Evolutionary conservation across 2,888 invertebrate species (phyloP).

Genomic region (Thymelicus acteon): DNA sequence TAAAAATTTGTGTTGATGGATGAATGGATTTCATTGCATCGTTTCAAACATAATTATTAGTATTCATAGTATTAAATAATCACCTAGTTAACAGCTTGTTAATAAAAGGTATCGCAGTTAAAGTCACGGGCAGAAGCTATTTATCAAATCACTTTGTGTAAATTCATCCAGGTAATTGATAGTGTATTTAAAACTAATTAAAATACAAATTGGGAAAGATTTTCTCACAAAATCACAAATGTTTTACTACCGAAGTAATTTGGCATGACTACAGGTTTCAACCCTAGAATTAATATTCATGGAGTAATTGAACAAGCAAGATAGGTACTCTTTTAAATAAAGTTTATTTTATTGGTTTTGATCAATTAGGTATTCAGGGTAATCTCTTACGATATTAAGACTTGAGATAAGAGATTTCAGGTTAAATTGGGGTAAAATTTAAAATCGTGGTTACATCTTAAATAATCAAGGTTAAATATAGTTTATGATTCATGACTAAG

Average conservation of each 20-base stretch:
- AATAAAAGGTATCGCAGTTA: no score
- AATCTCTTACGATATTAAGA: slow-evolving; percentile 26
- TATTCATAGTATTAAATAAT: no score
- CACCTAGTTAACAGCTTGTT: no score
- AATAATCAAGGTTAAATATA: not conserved
- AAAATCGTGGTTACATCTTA: not conserved
- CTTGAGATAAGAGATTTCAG: not conserved
- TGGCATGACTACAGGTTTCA: not conserved
- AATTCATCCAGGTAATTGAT: no score
- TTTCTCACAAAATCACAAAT: not conserved
- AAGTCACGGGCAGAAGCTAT: no score
- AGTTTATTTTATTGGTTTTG: slow-evolving; percentile 21
- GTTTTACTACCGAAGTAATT: not conserved
- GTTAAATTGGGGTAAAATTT: not conserved
- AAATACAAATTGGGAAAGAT: not conserved
- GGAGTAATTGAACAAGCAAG: slow-evolving; percentile 1
- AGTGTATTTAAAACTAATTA: no score
- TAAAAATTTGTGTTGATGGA: no score
- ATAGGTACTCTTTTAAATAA: slow-evolving; percentile 26
- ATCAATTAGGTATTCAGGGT: slow-evolving; percentile 18
- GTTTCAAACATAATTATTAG: no score
- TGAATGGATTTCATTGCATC: no score
- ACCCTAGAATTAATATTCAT: slow-evolving; percentile 31
- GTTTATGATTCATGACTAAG: no score
- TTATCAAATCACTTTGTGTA: no score